phyloP scores from a whole-genome alignment of 2,888 invertebrate genomes.

The Drosophila prostipennis region DNA sequence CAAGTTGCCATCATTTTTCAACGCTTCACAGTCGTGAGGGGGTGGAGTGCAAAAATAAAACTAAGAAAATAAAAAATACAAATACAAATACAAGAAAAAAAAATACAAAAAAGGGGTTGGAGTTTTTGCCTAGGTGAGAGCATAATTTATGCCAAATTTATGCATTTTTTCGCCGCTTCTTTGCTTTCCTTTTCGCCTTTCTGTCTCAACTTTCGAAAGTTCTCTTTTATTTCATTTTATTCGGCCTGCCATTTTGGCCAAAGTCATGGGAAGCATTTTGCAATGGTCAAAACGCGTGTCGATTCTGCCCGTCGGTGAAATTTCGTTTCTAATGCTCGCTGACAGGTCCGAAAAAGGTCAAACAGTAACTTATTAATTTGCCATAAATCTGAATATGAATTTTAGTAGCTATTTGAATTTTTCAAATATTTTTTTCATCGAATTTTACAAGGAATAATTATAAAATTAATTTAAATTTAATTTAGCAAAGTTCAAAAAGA shows the following conservation, averaged over 20 bases:
- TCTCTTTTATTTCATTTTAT: constrained; percentile 44
- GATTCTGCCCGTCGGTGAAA: constrained; percentile 26
- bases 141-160: constrained; percentile 70
- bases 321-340: constrained; percentile 22
- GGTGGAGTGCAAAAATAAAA: constrained; percentile 18
- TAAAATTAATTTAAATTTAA: background rate
- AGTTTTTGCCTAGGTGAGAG: constrained; percentile 20
- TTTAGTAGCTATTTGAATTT: background rate
- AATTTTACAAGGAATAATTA: background rate
- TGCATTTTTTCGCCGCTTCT: constrained; percentile 54
- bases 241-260: constrained; percentile 12
- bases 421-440: no score
- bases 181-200: constrained; percentile 23
- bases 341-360: constrained; percentile 33
- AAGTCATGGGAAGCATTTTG: constrained; percentile 64
- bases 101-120: constrained; percentile 2
- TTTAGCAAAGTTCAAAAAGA: no score
- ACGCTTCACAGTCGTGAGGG: constrained; percentile 44
- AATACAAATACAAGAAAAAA: background rate
- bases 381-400: background rate
- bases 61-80: background rate
- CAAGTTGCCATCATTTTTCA: constrained; percentile 45
- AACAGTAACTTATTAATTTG: background rate
- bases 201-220: constrained; percentile 65
- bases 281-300: constrained; percentile 49